Evolutionary conservation across 2,888 invertebrate species (phyloP).

Genomic region (Clitarchus hookeri): DNA sequence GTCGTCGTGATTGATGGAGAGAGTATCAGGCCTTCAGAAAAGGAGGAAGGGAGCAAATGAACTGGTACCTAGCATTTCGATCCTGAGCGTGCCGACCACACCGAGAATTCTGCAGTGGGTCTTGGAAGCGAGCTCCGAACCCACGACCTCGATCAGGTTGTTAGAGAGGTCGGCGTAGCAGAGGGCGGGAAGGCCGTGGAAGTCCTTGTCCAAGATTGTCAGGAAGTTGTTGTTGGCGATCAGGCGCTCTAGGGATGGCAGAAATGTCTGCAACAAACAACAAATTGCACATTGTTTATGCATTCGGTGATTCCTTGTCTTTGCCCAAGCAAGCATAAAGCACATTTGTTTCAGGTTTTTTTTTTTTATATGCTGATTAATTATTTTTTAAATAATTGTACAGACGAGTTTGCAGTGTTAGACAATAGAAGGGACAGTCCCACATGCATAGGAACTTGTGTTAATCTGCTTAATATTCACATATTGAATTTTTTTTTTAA

Average conservation of each 20-base stretch:
- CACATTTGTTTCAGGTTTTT: no score
- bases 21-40: no score
- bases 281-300: neutral
- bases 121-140: conserved; percentile 76
- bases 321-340: no score
- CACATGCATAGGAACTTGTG: no score
- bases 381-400: no score
- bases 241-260: conserved; percentile 76
- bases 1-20: no score
- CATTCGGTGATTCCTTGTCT: no score
- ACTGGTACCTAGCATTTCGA: conserved; percentile 74
- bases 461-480: no score
- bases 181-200: conserved; percentile 79
- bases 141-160: conserved; percentile 74
- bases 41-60: neutral
- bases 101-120: conserved; percentile 80
- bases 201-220: conserved; percentile 75
- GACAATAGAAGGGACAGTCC: no score
- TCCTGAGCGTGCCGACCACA: conserved; percentile 75
- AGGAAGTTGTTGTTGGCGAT: conserved; percentile 79
- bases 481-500: no score
- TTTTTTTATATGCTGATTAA: no score
- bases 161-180: conserved; percentile 80
- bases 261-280: conserved; percentile 65
- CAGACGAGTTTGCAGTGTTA: no score